These are phyloP conservation scores for Clunio marinus DNA, from an alignment of 2,888 invertebrate genomes.

Conservation along the genomic window DNA sequence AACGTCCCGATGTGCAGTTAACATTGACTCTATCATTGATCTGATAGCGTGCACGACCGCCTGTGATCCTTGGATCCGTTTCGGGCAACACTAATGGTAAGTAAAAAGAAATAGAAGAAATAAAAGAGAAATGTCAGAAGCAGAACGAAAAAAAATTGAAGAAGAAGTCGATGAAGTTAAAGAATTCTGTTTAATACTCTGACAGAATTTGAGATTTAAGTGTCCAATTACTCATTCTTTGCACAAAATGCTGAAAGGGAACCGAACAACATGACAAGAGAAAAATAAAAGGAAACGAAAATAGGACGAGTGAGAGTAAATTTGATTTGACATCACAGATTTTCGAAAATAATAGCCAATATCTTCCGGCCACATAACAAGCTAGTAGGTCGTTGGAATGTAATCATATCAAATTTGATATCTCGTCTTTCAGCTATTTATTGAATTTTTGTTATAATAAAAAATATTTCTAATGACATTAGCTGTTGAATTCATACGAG, in stretches of 20 bases:
- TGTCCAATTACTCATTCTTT: conserved; percentile 36
- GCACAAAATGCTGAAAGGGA: neutral
- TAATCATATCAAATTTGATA: conserved; percentile 15
- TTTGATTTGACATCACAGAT: conserved; percentile 37
- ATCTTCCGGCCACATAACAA: conserved; percentile 23
- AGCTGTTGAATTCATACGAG: neutral
- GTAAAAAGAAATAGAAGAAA: neutral
- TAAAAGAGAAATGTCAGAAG: neutral
- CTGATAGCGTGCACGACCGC: conserved; percentile 58
- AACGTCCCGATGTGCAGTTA: conserved; percentile 61
- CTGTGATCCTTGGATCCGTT: conserved; percentile 58
- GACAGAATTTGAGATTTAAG: conserved; percentile 36
- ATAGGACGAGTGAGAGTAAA: conserved; percentile 21
- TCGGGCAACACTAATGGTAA: conserved; percentile 55
- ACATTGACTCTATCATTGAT: conserved; percentile 58
- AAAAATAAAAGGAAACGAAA: neutral
- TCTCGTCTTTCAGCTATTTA: conserved; percentile 6
- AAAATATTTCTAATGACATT: neutral
- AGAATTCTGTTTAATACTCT: conserved; percentile 30
- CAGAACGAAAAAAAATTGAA: conserved; percentile 5
- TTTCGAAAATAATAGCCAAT: conserved; percentile 32
- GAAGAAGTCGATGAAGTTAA: neutral
- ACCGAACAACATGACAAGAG: conserved; percentile 2
- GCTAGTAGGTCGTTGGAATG: conserved; percentile 17
- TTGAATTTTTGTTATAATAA: conserved; percentile 24